Percentiles rank a stretch among this genome's conserved stretches.
These are phyloP conservation scores for Bagarius yarrelli DNA, from an alignment of 2,113 vertebrate species.

Conservation along the genomic window DNA sequence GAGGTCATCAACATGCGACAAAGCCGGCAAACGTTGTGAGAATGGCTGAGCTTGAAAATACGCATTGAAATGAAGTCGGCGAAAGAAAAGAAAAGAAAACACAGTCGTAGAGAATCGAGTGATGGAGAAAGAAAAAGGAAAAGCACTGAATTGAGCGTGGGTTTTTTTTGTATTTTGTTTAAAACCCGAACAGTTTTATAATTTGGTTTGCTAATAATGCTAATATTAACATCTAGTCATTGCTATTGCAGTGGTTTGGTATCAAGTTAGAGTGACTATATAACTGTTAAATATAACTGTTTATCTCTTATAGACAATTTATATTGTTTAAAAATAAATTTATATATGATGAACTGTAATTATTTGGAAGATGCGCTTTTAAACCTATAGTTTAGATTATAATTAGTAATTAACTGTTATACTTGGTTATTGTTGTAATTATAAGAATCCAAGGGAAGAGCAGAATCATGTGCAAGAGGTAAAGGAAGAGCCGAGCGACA, in stretches of 20 bases:
- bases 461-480: constrained; percentile 72
- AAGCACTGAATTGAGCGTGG: constrained; percentile 48
- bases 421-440: neutral
- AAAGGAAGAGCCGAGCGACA: constrained; percentile 81
- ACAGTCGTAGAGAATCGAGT: constrained; percentile 57
- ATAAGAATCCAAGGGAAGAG: constrained; percentile 75
- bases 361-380: too few species aligned
- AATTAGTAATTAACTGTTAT: neutral
- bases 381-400: too few species aligned
- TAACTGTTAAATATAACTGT: neutral
- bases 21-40: neutral
- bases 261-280: neutral
- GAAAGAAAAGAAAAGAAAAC: constrained; percentile 70
- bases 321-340: neutral
- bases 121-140: constrained; percentile 58
- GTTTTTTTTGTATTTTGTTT: constrained; percentile 52
- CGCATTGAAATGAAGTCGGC: constrained; percentile 69
- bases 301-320: neutral
- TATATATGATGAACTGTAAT: too few species aligned
- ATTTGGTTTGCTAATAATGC: neutral
- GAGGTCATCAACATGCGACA: constrained; percentile 18
- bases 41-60: neutral
- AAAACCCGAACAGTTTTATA: neutral
- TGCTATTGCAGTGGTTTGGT: neutral
- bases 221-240: neutral